phyloP scores from a whole-genome alignment of 2,888 invertebrate genomes.

The Cryptocephalus primarius region DNA sequence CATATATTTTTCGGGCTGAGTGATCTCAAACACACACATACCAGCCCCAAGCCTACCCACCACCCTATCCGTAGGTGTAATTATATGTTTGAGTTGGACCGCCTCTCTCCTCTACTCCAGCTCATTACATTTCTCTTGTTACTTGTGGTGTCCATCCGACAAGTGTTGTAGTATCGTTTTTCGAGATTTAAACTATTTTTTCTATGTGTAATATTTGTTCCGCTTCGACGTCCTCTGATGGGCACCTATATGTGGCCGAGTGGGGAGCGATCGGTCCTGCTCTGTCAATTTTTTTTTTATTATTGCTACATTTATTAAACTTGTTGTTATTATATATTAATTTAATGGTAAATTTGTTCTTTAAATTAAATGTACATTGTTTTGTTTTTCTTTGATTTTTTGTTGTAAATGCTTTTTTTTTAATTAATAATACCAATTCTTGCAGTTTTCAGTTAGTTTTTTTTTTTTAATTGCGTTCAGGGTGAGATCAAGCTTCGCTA shows the following conservation, averaged over 20 bases:
- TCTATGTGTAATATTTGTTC: conserved; percentile 17
- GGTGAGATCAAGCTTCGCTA: too few species aligned
- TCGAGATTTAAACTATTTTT: conserved; percentile 34
- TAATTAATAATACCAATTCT: conserved; percentile 64
- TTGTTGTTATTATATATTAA: conserved; percentile 57
- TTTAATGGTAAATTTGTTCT: conserved; percentile 61
- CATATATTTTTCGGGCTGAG: conserved; percentile 25
- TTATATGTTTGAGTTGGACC: too few species aligned
- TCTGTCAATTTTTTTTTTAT: conserved; percentile 24
- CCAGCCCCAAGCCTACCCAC: conserved; percentile 8
- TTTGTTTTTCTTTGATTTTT: conserved; percentile 66
- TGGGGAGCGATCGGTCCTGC: conserved; percentile 11
- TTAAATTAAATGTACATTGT: conserved; percentile 65
- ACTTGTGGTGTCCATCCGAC: conserved; percentile 25
- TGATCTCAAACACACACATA: conserved; percentile 31
- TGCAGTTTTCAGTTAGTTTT: conserved; percentile 51
- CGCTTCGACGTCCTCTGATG: conserved; percentile 19
- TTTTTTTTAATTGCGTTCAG: conserved; percentile 24
- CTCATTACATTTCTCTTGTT: conserved; percentile 2
- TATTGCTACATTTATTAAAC: conserved; percentile 45
- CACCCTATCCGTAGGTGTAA: too few species aligned
- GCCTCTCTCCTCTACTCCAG: conserved; percentile 11
- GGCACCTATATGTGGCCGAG: conserved; percentile 13
- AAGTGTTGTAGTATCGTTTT: conserved; percentile 27
- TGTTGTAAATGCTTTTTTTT: conserved; percentile 58